Base-by-base conservation (phyloP, 1,140 invertebrate genomes). In the Amphibalanus amphitrite region DNA sequence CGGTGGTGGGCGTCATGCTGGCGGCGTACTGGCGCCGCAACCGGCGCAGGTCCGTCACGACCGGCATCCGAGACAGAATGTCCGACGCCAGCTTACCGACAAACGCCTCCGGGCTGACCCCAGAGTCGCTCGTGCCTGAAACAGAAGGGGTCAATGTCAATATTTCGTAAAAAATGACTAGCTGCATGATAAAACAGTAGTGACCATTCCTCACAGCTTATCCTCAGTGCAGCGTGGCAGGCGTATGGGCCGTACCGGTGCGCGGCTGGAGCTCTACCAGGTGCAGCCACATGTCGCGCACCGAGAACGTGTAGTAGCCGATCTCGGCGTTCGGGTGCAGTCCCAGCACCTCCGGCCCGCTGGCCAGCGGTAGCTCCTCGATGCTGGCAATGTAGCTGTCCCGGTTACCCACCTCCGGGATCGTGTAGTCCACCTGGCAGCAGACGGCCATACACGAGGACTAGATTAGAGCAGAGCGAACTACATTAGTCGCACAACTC, bases 261-360 rank as follows among this genome's bases (percentile, higher is more conserved):
- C 93, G 90, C 28, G 92, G 92, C 78, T 95, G 92, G 38, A 94
- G 80, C 76, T 93, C 89, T 75, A 93, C 88, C 69, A 95, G 82
- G 79, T 90, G 86, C 67, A 76, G 82, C 90, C 91, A 94, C 82
- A 95, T 91, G 76, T 88, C 86, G 75, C 87, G 87, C 8, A 89
- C 87, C 0, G 90, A 88, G 79, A 90, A 85, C 64, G 90, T 93
- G 78, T 92, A 93, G 79, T 90, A 90, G n/a, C 87, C 87, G 78
- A 95, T 95, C 84, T 95, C 92, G 13, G 92, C 92, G 82, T 96
- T 97, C 59, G 89, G 84, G 82, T 97, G 90, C 75, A 97, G 83
- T 72, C 93, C 93, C 82, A 95, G 80, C 71, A 95, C 89, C 78
- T 91, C 90, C 0, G 93, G 92, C 29, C 86, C 87, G 75, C 90